Evolutionary conservation across 2,888 invertebrate genomes (phyloP), one percentile per base, ranked within the genome.

Genomic region (Cotesia congregata): DNA sequence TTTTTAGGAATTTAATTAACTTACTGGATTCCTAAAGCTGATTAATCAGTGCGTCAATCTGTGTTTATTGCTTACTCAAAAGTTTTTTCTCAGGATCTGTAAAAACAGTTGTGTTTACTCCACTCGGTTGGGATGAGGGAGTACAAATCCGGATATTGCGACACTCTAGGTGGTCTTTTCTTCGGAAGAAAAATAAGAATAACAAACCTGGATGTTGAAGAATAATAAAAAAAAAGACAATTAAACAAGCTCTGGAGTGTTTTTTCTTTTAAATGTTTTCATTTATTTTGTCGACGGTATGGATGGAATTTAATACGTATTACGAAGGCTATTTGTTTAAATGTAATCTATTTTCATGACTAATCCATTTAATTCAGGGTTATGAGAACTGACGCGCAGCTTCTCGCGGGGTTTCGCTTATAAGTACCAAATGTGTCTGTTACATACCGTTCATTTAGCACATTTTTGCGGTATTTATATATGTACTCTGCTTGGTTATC

Each of bases 361-460:
- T 82, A 81, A 82, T 80, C 76, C 77, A 60, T 79, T 80, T 85
- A 85, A 86, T 86, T 86, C 86, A 86, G 82, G 86, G 86, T 85
- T 83, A 85, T 86, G 86, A 77, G 85, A 82, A 79, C 75, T 75
- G 79, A 78, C 80, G 77, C 79, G 73, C 70, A 70, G 15, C 38
- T 15, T 40, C 38, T 17, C 15, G 6, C 20, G 17, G 65, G 67
- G 41, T 50, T 60, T 17, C 72, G 5, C 50, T 50, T 7, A 50
- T 50, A 30, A 30, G 3, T 30, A 15, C 7, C 30, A 30, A 30
- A 9, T 67, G 59, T 67, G 67, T 67, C 67, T 64, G 64, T 20
- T 64, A 61, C 41, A 64, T 39, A 15, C 15, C 4, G 6, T n/a
- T 6, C 9, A 15, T 62, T 30, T 30, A 30, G 30, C 3, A 30